Percentiles rank a stretch among this genome's conserved stretches.
Conservation (phyloP, 1,140 invertebrate species). For the Drosophila tani region DNA sequence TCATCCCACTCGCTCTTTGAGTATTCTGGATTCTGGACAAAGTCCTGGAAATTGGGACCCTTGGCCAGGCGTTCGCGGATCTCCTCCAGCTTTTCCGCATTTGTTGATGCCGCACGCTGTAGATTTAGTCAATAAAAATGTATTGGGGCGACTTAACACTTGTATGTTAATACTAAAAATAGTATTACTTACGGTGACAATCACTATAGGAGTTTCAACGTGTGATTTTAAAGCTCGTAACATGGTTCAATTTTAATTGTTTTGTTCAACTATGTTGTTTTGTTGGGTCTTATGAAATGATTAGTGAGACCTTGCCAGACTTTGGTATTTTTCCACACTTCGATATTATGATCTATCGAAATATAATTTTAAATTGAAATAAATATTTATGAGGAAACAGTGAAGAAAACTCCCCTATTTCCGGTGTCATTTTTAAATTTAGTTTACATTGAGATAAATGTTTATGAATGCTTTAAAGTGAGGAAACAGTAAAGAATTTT, state of each 20-base stretch:
- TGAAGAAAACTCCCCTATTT: neutral
- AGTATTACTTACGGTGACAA: conserved; percentile 18
- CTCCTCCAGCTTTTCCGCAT: conserved; percentile 84
- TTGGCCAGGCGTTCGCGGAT: conserved; percentile 87
- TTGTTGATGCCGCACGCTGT: conserved; percentile 65
- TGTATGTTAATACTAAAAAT: too few species aligned
- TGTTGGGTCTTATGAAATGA: conserved; percentile 50
- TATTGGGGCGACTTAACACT: neutral
- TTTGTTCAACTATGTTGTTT: conserved; percentile 21
- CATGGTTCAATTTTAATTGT: conserved; percentile 14
- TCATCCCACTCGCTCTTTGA: conserved; percentile 86
- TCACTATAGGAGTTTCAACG: conserved; percentile 15
- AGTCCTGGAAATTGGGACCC: conserved; percentile 89
- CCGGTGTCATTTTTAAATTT: neutral
- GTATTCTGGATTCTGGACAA: conserved; percentile 85
- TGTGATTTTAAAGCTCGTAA: conserved; percentile 23
- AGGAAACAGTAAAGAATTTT: neutral
- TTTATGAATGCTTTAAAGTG: too few species aligned
- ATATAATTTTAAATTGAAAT: neutral
- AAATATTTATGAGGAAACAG: neutral
- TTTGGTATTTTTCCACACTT: neutral
- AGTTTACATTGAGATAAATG: too few species aligned
- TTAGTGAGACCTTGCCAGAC: conserved; percentile 5
- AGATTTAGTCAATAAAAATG: conserved; percentile 13
- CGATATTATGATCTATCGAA: neutral